Evolutionary conservation across 2,888 invertebrate genomes (phyloP).

Genomic region (Metopia argyrocephala): DNA sequence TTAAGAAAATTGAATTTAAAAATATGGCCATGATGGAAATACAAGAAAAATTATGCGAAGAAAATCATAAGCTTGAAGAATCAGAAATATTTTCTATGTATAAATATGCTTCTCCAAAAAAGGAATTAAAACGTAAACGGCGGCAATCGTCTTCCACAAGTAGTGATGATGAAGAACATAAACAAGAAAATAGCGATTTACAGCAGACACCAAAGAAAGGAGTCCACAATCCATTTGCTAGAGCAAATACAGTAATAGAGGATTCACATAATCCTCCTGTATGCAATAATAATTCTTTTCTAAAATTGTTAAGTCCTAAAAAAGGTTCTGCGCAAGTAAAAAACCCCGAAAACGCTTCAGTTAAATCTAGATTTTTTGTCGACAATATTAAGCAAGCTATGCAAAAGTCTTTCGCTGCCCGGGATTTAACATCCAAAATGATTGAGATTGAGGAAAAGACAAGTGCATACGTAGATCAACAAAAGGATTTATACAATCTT

Average conservation of each 20-base stretch:
- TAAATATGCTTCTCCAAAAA: constrained; percentile 51
- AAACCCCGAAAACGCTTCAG: constrained; percentile 72
- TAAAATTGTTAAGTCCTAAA: constrained; percentile 72
- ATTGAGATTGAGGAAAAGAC: constrained; percentile 66
- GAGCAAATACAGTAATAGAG: constrained; percentile 55
- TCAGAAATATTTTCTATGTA: constrained; percentile 73
- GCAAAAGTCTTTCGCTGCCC: constrained; percentile 35
- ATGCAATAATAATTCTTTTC: constrained; percentile 70
- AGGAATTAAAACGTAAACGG: constrained; percentile 65
- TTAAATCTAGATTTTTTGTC: constrained; percentile 82
- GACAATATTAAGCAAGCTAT: constrained; percentile 65
- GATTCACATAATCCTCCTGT: constrained; percentile 65
- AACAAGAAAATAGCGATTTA: neutral
- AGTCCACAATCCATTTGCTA: constrained; percentile 75
- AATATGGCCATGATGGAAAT: constrained; percentile 69
- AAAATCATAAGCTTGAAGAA: constrained; percentile 72
- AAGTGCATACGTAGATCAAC: constrained; percentile 46
- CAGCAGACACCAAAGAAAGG: constrained; percentile 65
- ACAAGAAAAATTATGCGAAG: constrained; percentile 67
- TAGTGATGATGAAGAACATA: constrained; percentile 57
- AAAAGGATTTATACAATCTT: constrained; percentile 61
- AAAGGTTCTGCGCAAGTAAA: constrained; percentile 26
- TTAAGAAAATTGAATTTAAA: constrained; percentile 73
- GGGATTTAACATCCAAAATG: constrained; percentile 65
- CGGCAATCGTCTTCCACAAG: constrained; percentile 59